phyloP scores from a whole-genome alignment of 2,888 invertebrate genomes.

The Agapostemon virescens region DNA sequence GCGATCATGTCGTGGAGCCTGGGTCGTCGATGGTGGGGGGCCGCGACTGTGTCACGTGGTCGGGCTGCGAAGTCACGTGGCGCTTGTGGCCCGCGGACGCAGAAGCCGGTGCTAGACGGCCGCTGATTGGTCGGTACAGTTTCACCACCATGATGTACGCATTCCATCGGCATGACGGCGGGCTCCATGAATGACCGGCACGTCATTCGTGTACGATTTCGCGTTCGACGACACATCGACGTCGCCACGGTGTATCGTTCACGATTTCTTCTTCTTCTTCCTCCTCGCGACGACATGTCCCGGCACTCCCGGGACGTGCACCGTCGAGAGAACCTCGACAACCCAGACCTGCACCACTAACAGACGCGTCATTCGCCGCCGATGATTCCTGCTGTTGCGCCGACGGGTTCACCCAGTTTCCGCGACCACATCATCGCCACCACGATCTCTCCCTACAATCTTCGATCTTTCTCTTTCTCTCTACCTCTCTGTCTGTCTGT shows the following conservation, averaged over 20 bases:
- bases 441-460: slow-evolving; percentile 17
- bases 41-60: slow-evolving; percentile 73
- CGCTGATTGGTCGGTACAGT: slow-evolving; percentile 52
- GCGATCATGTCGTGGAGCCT: slow-evolving; percentile 54
- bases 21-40: slow-evolving; percentile 48
- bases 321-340: slow-evolving; percentile 10
- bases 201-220: slow-evolving; percentile 74
- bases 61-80: slow-evolving; percentile 74
- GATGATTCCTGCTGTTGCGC: slow-evolving; percentile 60
- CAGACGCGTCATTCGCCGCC: slow-evolving; percentile 74
- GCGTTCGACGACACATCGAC: slow-evolving; percentile 60
- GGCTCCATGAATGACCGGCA: slow-evolving; percentile 78
- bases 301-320: slow-evolving; percentile 9
- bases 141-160: slow-evolving; percentile 67
- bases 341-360: slow-evolving; percentile 39
- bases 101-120: slow-evolving; percentile 54
- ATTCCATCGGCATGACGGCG: slow-evolving; percentile 77
- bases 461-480: too few relatives aligned
- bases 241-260: slow-evolving; percentile 20
- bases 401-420: slow-evolving; percentile 24
- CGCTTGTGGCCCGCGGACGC: slow-evolving; percentile 65
- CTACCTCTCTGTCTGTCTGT: too few relatives aligned
- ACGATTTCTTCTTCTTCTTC: neutral
- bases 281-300: slow-evolving; percentile 12
- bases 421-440: slow-evolving; percentile 24